A percentile compares a stretch with the other conserved stretches of the same genome.
Conservation (phyloP, 2,113 vertebrate genomes). For the Puffinus mauretanicus region DNA sequence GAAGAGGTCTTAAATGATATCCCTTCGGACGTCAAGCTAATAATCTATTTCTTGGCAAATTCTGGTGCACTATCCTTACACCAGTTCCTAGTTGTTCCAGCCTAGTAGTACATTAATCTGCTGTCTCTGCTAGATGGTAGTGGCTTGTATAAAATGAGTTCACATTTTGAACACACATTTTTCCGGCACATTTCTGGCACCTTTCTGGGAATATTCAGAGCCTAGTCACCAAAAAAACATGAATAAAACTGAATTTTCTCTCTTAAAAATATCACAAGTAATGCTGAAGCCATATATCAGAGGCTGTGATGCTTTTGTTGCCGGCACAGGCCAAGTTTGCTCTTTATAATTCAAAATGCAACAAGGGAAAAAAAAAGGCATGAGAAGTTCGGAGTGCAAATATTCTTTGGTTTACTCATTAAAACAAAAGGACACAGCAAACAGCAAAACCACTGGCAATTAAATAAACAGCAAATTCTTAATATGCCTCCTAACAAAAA, state of each 20-base stretch:
- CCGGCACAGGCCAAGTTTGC: not conserved
- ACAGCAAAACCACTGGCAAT: slow-evolving; percentile 63
- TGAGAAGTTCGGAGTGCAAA: slow-evolving; percentile 55
- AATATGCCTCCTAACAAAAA: slow-evolving; percentile 54
- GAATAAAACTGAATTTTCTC: not conserved
- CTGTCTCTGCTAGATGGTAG: not conserved
- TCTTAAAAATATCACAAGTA: not conserved
- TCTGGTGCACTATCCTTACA: not conserved
- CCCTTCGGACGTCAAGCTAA: not conserved
- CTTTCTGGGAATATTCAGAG: not conserved
- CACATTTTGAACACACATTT: not conserved
- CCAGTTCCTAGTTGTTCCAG: not conserved
- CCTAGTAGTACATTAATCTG: not conserved
- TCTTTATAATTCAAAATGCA: not conserved
- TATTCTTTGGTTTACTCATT: slow-evolving; percentile 70
- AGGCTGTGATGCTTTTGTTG: not conserved
- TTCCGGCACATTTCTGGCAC: not conserved
- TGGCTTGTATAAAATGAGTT: not conserved
- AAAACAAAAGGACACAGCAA: slow-evolving; percentile 68
- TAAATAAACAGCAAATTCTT: slow-evolving; percentile 74
- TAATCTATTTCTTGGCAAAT: not conserved
- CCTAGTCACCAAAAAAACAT: not conserved
- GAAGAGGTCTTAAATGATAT: not conserved
- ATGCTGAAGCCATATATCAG: not conserved
- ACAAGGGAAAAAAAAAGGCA: not conserved